Evolutionary conservation across 2,113 vertebrate species (phyloP).

Genomic region (Aspidoscelis tigris): DNA sequence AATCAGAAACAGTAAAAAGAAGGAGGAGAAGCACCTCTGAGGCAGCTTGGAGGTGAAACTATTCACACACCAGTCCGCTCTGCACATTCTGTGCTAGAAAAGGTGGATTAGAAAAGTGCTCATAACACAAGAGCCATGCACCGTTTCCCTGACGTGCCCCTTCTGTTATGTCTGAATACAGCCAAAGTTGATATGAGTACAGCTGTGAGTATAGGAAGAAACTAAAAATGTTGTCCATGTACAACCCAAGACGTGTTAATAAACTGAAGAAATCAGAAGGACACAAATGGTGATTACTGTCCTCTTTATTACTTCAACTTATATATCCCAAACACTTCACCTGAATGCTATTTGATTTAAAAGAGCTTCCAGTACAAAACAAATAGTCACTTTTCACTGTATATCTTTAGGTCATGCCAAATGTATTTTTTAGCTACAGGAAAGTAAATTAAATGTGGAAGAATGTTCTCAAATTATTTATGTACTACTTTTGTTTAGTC

Average conservation of each 20-base stretch:
- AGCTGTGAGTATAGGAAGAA: not conserved
- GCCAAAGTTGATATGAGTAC: not conserved
- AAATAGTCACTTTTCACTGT: not conserved
- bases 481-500: no score
- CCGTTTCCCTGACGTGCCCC: no score
- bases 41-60: no score
- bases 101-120: no score
- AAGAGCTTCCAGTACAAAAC: not conserved
- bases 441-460: not conserved
- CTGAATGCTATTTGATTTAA: not conserved
- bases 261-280: not conserved
- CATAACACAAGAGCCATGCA: no score
- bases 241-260: not conserved
- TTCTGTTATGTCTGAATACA: no score
- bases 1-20: no score
- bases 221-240: not conserved
- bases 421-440: not conserved
- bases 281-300: no score
- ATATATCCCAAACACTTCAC: not conserved
- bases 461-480: not conserved
- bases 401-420: not conserved
- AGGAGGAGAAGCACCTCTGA: no score
- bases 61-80: no score
- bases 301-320: not conserved
- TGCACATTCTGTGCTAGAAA: no score